Evolutionary conservation across 2,888 invertebrate genomes (phyloP).

Genomic region (Pandemis heparana): DNA sequence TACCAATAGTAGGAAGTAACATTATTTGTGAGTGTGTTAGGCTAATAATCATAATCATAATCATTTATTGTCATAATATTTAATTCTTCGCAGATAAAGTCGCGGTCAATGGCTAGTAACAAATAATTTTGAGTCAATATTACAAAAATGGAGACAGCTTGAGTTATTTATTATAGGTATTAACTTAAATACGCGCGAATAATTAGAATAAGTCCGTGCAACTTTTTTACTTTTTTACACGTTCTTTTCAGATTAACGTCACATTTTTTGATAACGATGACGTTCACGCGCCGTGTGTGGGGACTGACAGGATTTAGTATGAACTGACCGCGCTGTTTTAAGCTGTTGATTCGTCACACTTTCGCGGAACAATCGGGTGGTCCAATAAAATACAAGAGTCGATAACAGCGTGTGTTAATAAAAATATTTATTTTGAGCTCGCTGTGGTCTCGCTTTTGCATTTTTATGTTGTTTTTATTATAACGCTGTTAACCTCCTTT

Average conservation of each 20-base stretch:
- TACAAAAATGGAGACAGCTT: no score
- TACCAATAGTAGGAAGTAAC: no score
- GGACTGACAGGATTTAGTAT: not conserved
- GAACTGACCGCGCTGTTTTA: constrained; percentile 10
- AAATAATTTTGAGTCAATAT: no score
- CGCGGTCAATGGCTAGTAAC: no score
- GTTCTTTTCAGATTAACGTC: not conserved
- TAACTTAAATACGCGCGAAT: no score
- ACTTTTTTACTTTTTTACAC: no score
- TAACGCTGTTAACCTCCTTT: not conserved
- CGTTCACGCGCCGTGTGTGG: not conserved
- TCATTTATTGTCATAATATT: no score
- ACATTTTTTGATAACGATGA: not conserved
- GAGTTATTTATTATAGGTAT: no score
- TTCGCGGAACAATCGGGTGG: constrained; percentile 44
- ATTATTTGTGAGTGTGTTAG: no score
- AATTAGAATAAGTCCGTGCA: no score
- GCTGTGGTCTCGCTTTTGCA: constrained; percentile 22
- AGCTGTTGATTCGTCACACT: constrained; percentile 35
- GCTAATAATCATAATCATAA: no score
- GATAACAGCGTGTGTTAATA: constrained; percentile 35
- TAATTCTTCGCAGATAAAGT: no score
- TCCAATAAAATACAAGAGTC: constrained; percentile 38
- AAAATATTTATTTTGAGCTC: constrained; percentile 31
- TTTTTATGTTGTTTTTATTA: constrained; percentile 40